These are phyloP conservation scores for Pseudomyrmex dendroicus DNA, from an alignment of 1,140 invertebrate species.

Conservation along the genomic window DNA sequence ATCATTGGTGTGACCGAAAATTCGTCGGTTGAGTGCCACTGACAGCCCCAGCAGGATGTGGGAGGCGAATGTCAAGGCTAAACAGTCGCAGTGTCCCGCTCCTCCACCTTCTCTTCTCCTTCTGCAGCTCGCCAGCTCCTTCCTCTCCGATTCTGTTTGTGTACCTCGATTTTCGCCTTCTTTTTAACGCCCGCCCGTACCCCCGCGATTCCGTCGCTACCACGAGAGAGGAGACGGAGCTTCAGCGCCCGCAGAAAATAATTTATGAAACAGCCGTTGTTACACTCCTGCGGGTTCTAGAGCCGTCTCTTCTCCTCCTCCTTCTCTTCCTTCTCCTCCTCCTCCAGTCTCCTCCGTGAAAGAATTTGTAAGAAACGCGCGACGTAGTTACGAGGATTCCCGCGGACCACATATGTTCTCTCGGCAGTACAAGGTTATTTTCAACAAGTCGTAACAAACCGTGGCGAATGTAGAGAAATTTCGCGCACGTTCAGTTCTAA, in stretches of 20 bases:
- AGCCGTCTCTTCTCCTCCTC: not conserved
- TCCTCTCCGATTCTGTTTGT: constrained; percentile 74
- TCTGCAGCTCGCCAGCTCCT: constrained; percentile 39
- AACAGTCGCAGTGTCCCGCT: constrained; percentile 66
- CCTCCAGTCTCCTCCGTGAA: not conserved
- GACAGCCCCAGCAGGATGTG: constrained; percentile 72
- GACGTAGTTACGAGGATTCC: constrained; percentile 32
- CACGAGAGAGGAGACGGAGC: not conserved
- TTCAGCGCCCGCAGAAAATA: constrained; percentile 65
- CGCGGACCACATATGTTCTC: constrained; percentile 35
- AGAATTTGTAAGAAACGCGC: constrained; percentile 58
- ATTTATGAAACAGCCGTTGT: constrained; percentile 64
- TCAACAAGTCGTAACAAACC: constrained; percentile 6
- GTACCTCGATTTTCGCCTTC: constrained; percentile 73
- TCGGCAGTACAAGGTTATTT: constrained; percentile 35
- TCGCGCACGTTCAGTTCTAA: constrained; percentile 17
- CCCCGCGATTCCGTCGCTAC: not conserved
- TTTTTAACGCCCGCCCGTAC: constrained; percentile 63
- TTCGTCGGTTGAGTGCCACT: constrained; percentile 68
- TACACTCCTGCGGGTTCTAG: constrained; percentile 60
- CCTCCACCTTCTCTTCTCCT: constrained; percentile 43
- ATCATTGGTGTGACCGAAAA: not conserved
- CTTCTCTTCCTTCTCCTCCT: not conserved
- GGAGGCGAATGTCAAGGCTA: constrained; percentile 79
- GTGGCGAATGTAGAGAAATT: constrained; percentile 1